Evolutionary conservation across 1,140 invertebrate species (phyloP).

Genomic region (Temnothorax longispinosus): DNA sequence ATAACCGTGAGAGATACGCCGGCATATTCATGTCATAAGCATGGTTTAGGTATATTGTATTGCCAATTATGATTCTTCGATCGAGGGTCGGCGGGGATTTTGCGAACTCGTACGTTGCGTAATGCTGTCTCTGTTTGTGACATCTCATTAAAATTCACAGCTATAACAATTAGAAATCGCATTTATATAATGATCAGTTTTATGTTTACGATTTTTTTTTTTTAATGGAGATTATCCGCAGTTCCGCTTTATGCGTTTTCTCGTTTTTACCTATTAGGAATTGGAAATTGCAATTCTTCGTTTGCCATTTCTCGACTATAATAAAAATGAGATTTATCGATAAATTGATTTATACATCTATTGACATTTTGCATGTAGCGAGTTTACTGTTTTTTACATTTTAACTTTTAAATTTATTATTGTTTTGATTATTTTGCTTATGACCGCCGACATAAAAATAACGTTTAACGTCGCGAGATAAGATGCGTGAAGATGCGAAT

Average conservation of each 20-base stretch:
- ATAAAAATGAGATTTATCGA: constrained; percentile 18
- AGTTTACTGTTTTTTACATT: background rate
- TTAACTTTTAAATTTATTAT: constrained; percentile 10
- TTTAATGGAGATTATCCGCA: background rate
- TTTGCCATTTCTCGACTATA: constrained; percentile 2
- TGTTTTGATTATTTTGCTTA: constrained; percentile 40
- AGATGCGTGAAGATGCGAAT: constrained; percentile 12
- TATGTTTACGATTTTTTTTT: constrained; percentile 12
- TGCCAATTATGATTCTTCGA: background rate
- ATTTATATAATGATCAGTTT: constrained; percentile 10
- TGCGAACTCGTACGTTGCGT: background rate
- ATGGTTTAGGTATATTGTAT: background rate
- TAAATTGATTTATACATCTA: constrained; percentile 16
- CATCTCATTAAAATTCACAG: constrained; percentile 7
- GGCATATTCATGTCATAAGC: background rate
- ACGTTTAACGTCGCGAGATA: constrained; percentile 59
- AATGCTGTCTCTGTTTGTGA: background rate
- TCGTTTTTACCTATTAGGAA: background rate
- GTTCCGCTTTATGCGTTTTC: background rate
- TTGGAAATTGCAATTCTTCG: constrained; percentile 19
- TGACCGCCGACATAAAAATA: constrained; percentile 49
- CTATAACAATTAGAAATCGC: constrained; percentile 34
- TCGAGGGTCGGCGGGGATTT: background rate
- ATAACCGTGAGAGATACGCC: background rate
- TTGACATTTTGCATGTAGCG: background rate